phyloP scores from a whole-genome alignment of 2,888 invertebrate species.

The Orthonychiurus folsomi region DNA sequence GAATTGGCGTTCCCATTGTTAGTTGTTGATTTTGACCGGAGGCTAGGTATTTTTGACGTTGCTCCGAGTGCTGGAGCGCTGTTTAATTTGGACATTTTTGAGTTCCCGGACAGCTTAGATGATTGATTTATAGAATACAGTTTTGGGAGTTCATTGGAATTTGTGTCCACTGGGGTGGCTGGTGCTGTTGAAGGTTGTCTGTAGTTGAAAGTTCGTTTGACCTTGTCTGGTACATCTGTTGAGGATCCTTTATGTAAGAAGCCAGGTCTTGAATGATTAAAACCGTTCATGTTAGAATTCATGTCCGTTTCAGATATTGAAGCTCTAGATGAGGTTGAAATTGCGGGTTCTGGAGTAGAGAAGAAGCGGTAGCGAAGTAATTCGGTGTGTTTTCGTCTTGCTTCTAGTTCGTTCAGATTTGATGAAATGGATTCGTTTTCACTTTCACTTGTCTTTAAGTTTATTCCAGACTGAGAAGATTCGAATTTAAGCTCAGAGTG shows the following conservation, averaged over 20 bases:
- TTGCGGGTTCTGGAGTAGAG: constrained; percentile 8
- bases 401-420: constrained; percentile 17
- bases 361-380: constrained; percentile 23
- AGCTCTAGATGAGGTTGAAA: background rate
- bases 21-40: too few relatives aligned
- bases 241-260: background rate
- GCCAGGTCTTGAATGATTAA: background rate
- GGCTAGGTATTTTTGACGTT: background rate
- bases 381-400: constrained; percentile 21
- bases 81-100: background rate
- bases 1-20: background rate
- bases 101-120: background rate
- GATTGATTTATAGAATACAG: background rate
- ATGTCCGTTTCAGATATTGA: background rate
- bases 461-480: too few relatives aligned
- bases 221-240: background rate
- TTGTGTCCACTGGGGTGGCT: background rate
- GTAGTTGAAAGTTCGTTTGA: background rate
- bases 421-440: background rate
- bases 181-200: background rate
- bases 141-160: background rate
- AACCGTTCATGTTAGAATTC: background rate
- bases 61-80: background rate
- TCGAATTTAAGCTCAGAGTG: background rate
- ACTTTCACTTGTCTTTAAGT: too few relatives aligned